Evolutionary conservation across 2,113 vertebrate genomes (phyloP), one percentile per base, ranked within the genome.

Genomic region (Mixornis gularis): DNA sequence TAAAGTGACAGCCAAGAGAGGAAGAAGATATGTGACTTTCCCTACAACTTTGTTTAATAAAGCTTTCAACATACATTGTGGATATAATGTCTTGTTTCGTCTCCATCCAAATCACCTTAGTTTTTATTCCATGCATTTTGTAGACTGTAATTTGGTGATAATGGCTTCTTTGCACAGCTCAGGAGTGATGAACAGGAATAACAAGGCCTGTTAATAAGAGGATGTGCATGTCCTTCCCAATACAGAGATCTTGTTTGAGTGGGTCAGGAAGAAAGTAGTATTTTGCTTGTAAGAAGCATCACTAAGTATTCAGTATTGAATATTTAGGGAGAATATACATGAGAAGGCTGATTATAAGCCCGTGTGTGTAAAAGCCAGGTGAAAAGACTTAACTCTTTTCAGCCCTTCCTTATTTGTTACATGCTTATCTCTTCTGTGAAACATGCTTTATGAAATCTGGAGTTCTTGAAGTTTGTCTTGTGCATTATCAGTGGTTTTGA

Each of bases 1-100:
- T 96, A 95, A 48, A 84, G 83, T 89, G 95, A 79, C 96, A 96
- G 94, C 73, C 63, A 93, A 90, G 95, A 95, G 87, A 95, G 65
- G 92, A 92, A 92, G 91, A 95, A 96, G 83, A 95, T 94, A 64
- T 74, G 90, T 92, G 91, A 81, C 81, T 97, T 97, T 79, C 17
- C 63, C 77, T 80, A 72, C 81, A 96, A 88, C 63, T 96, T 96
- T 90, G 76, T 92, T 97, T 97, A 97, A 94, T 96, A 91, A 96
- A 97, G 80, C 82, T 88, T 78, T 95, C 63, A 89, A 60, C 79
- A 43, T 96, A 55, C 44, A 32, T 68, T 89, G 82, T 85, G 53
- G 64, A 71, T 92, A 88, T 94, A 89, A 92, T 89, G 52, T 87
- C 92, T 71, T 94, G 71, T 86, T 96, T 96, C 92, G 43, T 90